These are phyloP conservation scores for Trichopoda pennipes DNA, from an alignment of 2,888 invertebrate species.

Conservation along the genomic window DNA sequence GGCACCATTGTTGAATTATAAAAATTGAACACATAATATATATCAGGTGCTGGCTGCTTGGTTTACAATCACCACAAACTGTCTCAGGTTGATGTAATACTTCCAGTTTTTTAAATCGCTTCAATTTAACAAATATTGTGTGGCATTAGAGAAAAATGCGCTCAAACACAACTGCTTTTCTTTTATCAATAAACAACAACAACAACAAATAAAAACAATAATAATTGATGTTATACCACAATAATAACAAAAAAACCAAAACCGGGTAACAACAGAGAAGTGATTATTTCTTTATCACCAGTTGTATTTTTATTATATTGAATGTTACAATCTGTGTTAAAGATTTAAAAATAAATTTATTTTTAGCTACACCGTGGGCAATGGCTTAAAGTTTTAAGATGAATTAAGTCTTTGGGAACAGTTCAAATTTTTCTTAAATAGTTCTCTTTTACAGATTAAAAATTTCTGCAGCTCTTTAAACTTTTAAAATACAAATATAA, in stretches of 20 bases:
- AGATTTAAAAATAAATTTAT: too few relatives aligned
- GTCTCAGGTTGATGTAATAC: slow-evolving; percentile 15
- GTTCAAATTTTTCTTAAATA: too few relatives aligned
- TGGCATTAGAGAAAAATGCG: neutral
- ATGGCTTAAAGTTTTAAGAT: too few relatives aligned
- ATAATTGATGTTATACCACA: slow-evolving; percentile 11
- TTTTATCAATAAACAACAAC: too few relatives aligned
- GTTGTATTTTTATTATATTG: neutral
- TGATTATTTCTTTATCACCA: slow-evolving; percentile 3
- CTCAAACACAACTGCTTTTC: slow-evolving; percentile 22
- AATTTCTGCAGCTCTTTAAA: too few relatives aligned
- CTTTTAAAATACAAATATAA: too few relatives aligned
- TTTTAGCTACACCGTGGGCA: too few relatives aligned
- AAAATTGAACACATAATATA: neutral
- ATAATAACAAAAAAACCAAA: neutral
- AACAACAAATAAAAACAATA: slow-evolving; percentile 1
- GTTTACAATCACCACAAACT: neutral
- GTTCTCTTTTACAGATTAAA: too few relatives aligned
- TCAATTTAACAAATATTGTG: neutral
- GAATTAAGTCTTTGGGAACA: too few relatives aligned
- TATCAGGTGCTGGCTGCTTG: slow-evolving; percentile 1
- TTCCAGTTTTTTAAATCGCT: neutral
- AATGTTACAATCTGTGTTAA: too few relatives aligned
- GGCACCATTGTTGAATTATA: neutral
- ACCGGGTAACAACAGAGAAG: neutral